Base-by-base conservation (phyloP, 2,888 invertebrate genomes). In the Uropetala carovei region DNA sequence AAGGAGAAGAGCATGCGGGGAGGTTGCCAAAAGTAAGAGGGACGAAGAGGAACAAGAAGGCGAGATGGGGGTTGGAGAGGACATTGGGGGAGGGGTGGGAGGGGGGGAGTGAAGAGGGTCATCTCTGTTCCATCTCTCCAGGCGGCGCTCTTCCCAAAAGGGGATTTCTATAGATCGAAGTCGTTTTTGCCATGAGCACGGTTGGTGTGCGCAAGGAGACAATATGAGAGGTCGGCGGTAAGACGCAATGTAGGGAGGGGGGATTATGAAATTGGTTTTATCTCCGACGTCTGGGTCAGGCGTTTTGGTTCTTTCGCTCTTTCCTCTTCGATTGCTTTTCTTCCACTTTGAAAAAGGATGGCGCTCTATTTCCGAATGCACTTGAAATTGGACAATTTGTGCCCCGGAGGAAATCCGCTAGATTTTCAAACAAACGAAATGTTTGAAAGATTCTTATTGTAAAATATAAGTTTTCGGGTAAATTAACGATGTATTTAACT, bases 191-290 rank as follows among this genome's bases (percentile, higher is more conserved):
- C 11, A 11, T 75, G 75, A 43, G 43, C 43, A 43, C 43, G 43
- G 43, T 5, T 43, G 43, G 43, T 43, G 43, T 43, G 68, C 64
- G n/a, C 64, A 18, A 16, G 64, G 75, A 75, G 27, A 27, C 18
- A 75, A 75, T 75, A 75, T 75, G 75, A 75, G 22, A 68, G 68
- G 68, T 43, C 9, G 68, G 68, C 68, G 68, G 22, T n/a, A 43
- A n/a, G 68, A 68, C 22, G 22, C 68, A 68, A 68, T 18, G 16
- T 4, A n/a, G 22, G 18, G 75, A 11, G 22, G 27, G 18, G 27
- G 75, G 27, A 27, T 27, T 75, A 27, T 18, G 75, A 27, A 22
- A 75, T 27, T 27, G 75, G 11, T 27, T 75, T 75, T 75, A 27
- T 43, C 27, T 27, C 75, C 27, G 13, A 75, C 22, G 27, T 75